These are phyloP conservation scores for Notodonta dromedarius DNA, from an alignment of 2,888 invertebrate genomes.

Conservation along the genomic window DNA sequence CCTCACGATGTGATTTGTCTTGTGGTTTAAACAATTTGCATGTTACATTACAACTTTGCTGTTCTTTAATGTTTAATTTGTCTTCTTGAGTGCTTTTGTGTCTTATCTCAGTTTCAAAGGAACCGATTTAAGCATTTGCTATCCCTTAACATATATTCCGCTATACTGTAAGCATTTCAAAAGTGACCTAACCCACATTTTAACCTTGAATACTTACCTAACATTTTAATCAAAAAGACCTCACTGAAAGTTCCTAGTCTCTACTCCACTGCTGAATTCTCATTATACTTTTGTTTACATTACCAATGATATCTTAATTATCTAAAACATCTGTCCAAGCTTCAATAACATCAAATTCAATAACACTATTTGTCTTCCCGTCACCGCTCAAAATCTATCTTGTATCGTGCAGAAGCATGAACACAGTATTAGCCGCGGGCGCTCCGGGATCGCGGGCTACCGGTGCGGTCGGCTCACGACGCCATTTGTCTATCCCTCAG, in stretches of 20 bases:
- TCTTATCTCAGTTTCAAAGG: neutral
- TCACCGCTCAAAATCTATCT: slow-evolving; percentile 2
- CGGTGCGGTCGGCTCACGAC: slow-evolving; percentile 78
- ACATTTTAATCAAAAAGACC: no score
- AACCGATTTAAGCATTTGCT: no score
- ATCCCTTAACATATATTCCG: no score
- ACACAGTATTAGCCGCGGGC: slow-evolving; percentile 40
- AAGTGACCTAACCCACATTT: no score
- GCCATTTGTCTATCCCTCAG: slow-evolving; percentile 74
- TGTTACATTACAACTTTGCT: slow-evolving; percentile 49
- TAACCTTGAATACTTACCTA: no score
- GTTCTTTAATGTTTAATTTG: slow-evolving; percentile 37
- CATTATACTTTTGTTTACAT: no score
- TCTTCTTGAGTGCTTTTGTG: slow-evolving; percentile 7
- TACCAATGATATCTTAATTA: no score
- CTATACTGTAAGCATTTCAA: no score
- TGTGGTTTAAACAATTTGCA: slow-evolving; percentile 53
- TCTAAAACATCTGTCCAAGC: slow-evolving; percentile 23
- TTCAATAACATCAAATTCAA: slow-evolving; percentile 14
- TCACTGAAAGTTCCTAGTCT: no score
- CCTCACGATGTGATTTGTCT: slow-evolving; percentile 58
- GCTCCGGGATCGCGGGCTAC: slow-evolving; percentile 70
- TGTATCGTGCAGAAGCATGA: slow-evolving; percentile 27
- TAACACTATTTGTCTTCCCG: neutral
- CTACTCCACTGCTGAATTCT: no score